phyloP scores from a whole-genome alignment of 2,888 invertebrate species.

The Aphodius sticticus region DNA sequence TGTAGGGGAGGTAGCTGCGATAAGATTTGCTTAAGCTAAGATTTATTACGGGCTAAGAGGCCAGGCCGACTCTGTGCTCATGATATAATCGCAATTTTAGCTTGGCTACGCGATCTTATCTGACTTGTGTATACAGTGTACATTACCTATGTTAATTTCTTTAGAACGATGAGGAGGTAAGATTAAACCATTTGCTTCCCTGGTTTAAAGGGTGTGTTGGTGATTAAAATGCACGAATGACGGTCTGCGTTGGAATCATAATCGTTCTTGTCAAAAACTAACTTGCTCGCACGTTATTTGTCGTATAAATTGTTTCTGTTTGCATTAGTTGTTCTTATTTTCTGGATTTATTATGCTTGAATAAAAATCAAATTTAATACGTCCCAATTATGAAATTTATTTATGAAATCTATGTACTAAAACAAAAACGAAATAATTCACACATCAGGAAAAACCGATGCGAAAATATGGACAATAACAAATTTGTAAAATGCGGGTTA shows the following conservation, averaged over 20 bases:
- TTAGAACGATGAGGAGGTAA: neutral
- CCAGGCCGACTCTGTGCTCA: neutral
- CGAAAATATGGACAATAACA: too few relatives aligned
- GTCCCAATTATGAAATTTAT: too few relatives aligned
- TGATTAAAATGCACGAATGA: neutral
- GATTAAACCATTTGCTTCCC: neutral
- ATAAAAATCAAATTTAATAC: too few relatives aligned
- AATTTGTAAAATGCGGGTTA: too few relatives aligned
- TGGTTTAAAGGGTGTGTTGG: neutral
- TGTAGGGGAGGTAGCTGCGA: neutral
- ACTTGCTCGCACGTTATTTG: too few relatives aligned
- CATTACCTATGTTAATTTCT: conserved; percentile 4
- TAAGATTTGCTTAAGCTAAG: neutral
- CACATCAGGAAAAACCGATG: too few relatives aligned
- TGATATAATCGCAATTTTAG: neutral
- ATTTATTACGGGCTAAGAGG: neutral
- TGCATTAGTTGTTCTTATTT: too few relatives aligned
- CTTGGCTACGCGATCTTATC: neutral
- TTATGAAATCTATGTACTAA: too few relatives aligned
- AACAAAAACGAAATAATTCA: too few relatives aligned
- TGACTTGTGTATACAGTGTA: neutral
- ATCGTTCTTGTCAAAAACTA: neutral
- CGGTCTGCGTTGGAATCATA: neutral
- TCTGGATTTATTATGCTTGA: too few relatives aligned
- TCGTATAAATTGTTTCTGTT: too few relatives aligned